Evolutionary conservation across 2,113 vertebrate genomes (phyloP).

Genomic region (Pseudois nayaur): DNA sequence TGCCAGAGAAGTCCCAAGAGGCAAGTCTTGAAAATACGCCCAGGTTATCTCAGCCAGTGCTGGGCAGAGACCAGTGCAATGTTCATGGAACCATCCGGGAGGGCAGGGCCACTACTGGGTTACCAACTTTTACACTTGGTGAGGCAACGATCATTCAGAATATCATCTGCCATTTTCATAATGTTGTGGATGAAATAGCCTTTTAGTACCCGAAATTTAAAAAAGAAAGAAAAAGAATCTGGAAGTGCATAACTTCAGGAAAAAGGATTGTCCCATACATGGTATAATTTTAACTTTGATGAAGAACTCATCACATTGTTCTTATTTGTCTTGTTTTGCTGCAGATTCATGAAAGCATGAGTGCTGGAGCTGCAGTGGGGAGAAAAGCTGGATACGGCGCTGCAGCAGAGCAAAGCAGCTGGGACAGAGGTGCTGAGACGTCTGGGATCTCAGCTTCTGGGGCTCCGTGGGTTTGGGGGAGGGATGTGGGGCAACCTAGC

Average conservation of each 20-base stretch:
- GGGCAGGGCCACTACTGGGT: neutral
- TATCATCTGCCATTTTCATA: neutral
- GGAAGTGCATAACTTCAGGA: neutral
- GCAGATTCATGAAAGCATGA: neutral
- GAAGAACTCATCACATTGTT: neutral
- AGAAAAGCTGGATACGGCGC: neutral
- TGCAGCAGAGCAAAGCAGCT: neutral
- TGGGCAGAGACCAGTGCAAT: neutral
- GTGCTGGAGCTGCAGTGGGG: rapidly evolving
- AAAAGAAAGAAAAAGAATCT: neutral
- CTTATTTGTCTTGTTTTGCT: neutral
- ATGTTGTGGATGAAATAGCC: neutral
- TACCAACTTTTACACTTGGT: neutral
- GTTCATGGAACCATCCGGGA: too few species aligned
- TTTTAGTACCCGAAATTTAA: neutral
- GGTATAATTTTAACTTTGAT: neutral
- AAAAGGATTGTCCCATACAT: neutral
- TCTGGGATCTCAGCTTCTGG: neutral
- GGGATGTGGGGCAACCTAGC: rapidly evolving
- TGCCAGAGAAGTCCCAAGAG: neutral
- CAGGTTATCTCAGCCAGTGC: neutral
- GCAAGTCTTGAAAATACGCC: neutral
- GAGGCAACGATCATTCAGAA: neutral
- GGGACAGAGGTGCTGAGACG: neutral
- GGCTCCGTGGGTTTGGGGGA: neutral